Percentiles rank a stretch among this genome's conserved stretches.
Evolutionary conservation across 1,140 invertebrate genomes (phyloP).

Genomic region (Ostrea denselamellosa): DNA sequence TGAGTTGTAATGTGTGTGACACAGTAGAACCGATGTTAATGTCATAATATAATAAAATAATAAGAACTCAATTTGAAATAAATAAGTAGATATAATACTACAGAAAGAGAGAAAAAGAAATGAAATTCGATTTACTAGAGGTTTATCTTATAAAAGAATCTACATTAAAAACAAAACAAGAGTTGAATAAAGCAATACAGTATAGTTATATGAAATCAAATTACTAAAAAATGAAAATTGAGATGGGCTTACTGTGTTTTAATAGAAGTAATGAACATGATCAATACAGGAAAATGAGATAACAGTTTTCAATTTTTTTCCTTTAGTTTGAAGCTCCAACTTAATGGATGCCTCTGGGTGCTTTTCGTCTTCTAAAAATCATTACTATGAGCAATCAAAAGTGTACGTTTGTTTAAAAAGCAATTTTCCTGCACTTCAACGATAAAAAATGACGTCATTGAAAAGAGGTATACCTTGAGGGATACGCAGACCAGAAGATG

Average conservation of each 20-base stretch:
- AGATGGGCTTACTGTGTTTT: background rate
- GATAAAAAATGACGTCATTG: slow-evolving; percentile 34
- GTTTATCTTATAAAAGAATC: background rate
- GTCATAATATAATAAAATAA: slow-evolving; percentile 9
- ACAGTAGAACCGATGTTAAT: slow-evolving; percentile 38
- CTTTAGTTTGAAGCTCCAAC: background rate
- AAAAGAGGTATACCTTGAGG: slow-evolving; percentile 64
- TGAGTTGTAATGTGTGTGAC: slow-evolving; percentile 66
- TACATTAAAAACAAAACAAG: background rate
- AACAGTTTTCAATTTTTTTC: background rate
- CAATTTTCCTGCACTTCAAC: slow-evolving; percentile 26
- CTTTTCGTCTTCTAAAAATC: slow-evolving; percentile 15
- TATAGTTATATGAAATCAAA: slow-evolving; percentile 10
- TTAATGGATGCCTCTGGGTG: slow-evolving; percentile 27
- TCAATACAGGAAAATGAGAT: background rate
- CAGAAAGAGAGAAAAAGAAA: background rate
- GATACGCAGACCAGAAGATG: slow-evolving; percentile 63
- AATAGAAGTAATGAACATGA: background rate
- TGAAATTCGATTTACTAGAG: background rate
- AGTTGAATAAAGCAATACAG: background rate
- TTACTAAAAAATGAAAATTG: background rate
- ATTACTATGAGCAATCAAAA: slow-evolving; percentile 9
- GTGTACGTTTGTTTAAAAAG: slow-evolving; percentile 13
- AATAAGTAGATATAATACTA: background rate
- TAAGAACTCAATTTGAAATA: background rate